Evolutionary conservation across 2,888 invertebrate genomes (phyloP).

Genomic region (Linyphia triangularis): DNA sequence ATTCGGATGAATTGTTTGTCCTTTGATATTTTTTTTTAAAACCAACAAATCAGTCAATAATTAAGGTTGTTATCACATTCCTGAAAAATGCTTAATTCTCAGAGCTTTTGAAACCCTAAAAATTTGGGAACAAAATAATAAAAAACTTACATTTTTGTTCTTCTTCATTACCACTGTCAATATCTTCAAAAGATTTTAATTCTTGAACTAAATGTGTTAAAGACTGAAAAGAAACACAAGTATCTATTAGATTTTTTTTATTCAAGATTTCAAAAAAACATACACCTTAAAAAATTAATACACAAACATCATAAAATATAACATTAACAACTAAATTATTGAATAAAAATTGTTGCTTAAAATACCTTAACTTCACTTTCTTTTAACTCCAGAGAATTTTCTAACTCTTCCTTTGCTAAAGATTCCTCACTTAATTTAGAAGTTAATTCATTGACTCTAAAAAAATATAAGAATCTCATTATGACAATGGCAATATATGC

Average conservation of each 20-base stretch:
- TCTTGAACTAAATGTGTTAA: slow-evolving; percentile 41
- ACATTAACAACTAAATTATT: no score
- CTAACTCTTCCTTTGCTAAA: slow-evolving; percentile 50
- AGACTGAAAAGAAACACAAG: slow-evolving; percentile 47
- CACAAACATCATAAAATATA: no score
- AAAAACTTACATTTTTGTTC: slow-evolving; percentile 46
- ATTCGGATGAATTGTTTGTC: no score
- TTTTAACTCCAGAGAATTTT: slow-evolving; percentile 56
- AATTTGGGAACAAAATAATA: neutral
- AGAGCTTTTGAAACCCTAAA: neutral
- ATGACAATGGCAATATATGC: neutral
- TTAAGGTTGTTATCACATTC: no score
- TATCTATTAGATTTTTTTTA: no score
- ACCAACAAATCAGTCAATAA: no score
- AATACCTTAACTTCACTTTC: slow-evolving; percentile 73
- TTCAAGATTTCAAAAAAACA: no score
- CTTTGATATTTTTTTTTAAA: no score
- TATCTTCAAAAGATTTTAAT: slow-evolving; percentile 54
- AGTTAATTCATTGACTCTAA: slow-evolving; percentile 68
- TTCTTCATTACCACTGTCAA: slow-evolving; percentile 18
- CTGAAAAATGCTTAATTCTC: no score
- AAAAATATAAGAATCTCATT: neutral
- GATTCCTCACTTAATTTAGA: slow-evolving; percentile 20
- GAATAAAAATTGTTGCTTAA: neutral
- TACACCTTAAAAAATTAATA: no score